phyloP scores from a whole-genome alignment of 2,888 invertebrate genomes.

The Odontothrips loti region DNA sequence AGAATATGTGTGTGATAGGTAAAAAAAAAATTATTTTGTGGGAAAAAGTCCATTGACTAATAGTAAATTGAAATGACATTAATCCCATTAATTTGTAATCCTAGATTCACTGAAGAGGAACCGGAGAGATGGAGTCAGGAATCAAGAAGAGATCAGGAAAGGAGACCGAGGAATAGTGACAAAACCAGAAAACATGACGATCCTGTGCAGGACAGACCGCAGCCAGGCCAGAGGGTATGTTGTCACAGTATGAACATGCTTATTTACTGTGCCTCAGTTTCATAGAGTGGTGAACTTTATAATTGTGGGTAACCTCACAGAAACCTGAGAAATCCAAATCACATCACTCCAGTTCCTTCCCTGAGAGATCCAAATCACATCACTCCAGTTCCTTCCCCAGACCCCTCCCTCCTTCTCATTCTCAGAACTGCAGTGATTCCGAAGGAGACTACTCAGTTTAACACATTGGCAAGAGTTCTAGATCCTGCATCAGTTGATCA shows the following conservation, averaged over 20 bases:
- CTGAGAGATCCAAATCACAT: neutral
- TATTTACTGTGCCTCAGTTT: neutral
- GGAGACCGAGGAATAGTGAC: neutral
- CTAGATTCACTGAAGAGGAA: neutral
- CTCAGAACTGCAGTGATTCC: neutral
- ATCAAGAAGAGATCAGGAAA: neutral
- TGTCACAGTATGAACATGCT: neutral
- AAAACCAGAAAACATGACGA: neutral
- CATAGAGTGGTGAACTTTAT: neutral
- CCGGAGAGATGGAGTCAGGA: neutral
- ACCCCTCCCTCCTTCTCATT: neutral
- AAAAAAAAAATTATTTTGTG: neutral
- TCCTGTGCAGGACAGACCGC: neutral
- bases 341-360: neutral
- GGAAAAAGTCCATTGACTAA: too few relatives aligned
- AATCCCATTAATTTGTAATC: too few relatives aligned
- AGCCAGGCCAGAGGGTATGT: neutral
- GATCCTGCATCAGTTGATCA: neutral
- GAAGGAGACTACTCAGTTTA: neutral
- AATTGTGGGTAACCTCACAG: neutral
- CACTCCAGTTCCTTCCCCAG: neutral
- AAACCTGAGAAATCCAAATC: neutral
- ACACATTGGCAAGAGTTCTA: neutral
- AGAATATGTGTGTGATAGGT: conserved; percentile 3
- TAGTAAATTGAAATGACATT: too few relatives aligned